These are phyloP conservation scores for Cichlasoma orientale DNA, from an alignment of 2,797 vertebrate genomes.

Conservation along the genomic window DNA sequence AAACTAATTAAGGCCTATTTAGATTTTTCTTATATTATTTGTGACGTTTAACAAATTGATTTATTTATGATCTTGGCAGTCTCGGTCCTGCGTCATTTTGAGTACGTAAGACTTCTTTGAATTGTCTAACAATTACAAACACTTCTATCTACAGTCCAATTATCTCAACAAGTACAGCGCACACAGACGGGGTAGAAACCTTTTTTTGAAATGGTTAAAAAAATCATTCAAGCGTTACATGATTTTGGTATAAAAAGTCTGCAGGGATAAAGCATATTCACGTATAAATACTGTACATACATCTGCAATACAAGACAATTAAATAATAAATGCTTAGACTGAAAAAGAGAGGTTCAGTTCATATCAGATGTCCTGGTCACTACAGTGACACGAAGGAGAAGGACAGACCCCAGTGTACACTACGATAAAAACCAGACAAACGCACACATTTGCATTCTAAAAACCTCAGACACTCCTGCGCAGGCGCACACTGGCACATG, in stretches of 20 bases:
- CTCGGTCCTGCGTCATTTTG: not conserved
- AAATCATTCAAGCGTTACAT: conserved; percentile 42
- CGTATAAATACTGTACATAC: conserved; percentile 81
- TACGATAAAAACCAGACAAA: conserved; percentile 25
- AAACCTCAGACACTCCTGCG: conserved; percentile 21
- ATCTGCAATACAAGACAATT: conserved; percentile 60
- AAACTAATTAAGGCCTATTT: not conserved
- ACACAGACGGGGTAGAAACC: conserved; percentile 36
- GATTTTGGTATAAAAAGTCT: conserved; percentile 69
- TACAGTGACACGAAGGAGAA: conserved; percentile 19
- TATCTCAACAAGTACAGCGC: conserved; percentile 49
- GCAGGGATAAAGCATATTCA: conserved; percentile 66
- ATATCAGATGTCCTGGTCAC: conserved; percentile 29
- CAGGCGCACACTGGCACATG: conserved; percentile 65
- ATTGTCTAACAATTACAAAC: conserved; percentile 42
- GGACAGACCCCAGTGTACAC: conserved; percentile 36
- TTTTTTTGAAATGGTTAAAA: conserved; percentile 21
- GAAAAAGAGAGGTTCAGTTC: conserved; percentile 38
- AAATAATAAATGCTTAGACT: conserved; percentile 49
- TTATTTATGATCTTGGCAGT: not conserved
- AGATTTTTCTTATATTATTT: not conserved
- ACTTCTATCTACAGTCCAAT: conserved; percentile 52
- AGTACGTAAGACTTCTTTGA: conserved; percentile 32
- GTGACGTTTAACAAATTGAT: not conserved
- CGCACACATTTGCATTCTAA: conserved; percentile 14